These are phyloP conservation scores for Drosophila leonis DNA, from an alignment of 2,888 invertebrate genomes.

Conservation along the genomic window DNA sequence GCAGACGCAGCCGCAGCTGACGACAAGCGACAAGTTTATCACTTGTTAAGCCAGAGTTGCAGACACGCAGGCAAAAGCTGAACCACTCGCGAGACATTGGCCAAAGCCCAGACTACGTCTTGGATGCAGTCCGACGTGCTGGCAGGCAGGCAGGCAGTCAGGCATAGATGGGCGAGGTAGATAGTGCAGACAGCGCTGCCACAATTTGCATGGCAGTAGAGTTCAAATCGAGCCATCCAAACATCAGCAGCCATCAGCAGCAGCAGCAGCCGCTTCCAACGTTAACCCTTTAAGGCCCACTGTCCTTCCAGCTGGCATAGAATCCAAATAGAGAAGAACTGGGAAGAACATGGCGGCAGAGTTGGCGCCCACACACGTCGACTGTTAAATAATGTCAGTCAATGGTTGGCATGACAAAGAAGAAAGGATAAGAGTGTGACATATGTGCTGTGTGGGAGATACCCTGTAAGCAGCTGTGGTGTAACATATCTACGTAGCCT, in stretches of 20 bases:
- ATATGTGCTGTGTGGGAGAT: not conserved
- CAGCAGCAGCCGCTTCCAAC: slow-evolving; percentile 19
- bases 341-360: not conserved
- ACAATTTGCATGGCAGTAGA: slow-evolving; percentile 56
- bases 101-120: slow-evolving; percentile 13
- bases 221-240: slow-evolving; percentile 15
- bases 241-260: not conserved
- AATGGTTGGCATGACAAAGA: slow-evolving; percentile 39
- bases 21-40: slow-evolving; percentile 77
- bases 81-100: not conserved
- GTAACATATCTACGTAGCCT: not conserved
- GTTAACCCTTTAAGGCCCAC: slow-evolving; percentile 44
- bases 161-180: slow-evolving; percentile 59
- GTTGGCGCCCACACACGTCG: slow-evolving; percentile 32
- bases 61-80: slow-evolving; percentile 50
- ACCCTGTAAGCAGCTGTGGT: not conserved
- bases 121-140: slow-evolving; percentile 36
- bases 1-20: slow-evolving; percentile 42
- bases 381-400: slow-evolving; percentile 25
- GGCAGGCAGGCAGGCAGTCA: slow-evolving; percentile 43
- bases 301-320: slow-evolving; percentile 12
- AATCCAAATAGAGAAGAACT: not conserved
- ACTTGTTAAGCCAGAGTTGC: slow-evolving; percentile 61
- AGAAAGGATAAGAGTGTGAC: not conserved
- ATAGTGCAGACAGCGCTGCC: slow-evolving; percentile 44